Base-by-base conservation (phyloP, 2,797 vertebrate genomes). In the Rhynchotus rufescens region DNA sequence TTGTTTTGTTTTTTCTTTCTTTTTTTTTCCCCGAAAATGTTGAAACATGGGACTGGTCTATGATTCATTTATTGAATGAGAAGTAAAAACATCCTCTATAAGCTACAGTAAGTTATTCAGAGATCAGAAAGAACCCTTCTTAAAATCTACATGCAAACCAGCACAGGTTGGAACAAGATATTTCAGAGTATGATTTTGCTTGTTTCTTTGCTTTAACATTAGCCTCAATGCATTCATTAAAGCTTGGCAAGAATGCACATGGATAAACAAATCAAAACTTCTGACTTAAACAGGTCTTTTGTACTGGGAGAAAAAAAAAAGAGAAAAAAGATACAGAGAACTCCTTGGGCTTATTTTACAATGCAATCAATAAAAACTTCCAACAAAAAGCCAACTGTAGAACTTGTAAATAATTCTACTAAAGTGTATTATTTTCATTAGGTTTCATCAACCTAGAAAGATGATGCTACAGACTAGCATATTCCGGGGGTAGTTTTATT, bases 111-210 rank as follows among this genome's bases (percentile, higher is more conserved):
- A 64, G 12, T 66, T 71, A 45, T 34, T 19, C 45, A 91, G 79
- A 77, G 11, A 77, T n/a, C 2, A 6, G 72, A 84, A 88, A 80
- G 30, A 76, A 56, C 54, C 38, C 45, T 84, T 40, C 45, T 54
- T 67, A 64, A 88, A 89, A 86, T 74, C 84, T 77, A 77, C 6
- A 77, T 72, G 47, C 54, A 79, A 93, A 94, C 25, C 32, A 86
- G 65, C 38, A 71, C 85, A 95, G 49, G 71, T 15, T 68, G 88
- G 85, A 90, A 89, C 83, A 95, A 45, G 60, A 64, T 88, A 45
- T 57, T 92, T 95, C 88, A 89, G 16, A 74, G 71, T 56, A 88
- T 20, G 30, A 67, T 79, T 81, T 88, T 91, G 80, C 94, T 93
- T 89, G 77, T 90, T 56, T 89, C 71, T 79, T 89, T 66, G 76